Base-by-base conservation (phyloP, 2,888 invertebrate genomes). In the Drosophila macrothrix region DNA sequence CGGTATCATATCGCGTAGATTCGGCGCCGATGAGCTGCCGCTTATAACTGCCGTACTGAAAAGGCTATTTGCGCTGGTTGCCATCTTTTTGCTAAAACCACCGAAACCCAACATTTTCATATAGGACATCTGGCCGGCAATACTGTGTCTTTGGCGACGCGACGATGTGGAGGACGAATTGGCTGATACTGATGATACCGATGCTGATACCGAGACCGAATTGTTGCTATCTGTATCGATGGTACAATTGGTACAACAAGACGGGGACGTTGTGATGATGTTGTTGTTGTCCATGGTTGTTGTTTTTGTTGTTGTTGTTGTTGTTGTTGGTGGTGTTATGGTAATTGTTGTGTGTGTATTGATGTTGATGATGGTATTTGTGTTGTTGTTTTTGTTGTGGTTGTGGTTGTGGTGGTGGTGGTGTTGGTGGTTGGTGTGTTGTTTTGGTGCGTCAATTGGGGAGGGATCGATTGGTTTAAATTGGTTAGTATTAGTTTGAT, bases 1-100 rank as follows among this genome's bases (percentile, higher is more conserved):
- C 68, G 97, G 96, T 84, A 97, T 96, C 96, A 97, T 97, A 92
- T 97, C 97, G 83, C 97, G 95, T 78, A 98, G 95, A 94, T 98
- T 98, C 55, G 98, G 98, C 62, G 98, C 98, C 87, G 97, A 97
- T 90, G 97, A 97, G 91, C 97, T 97, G 83, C 98, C 99, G 91
- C 97, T 98, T 93, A 99, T 98, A 91, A 99, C 98, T 74, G 98
- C 98, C 73, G 98, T 99, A 93, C 97, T 98, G 95, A 99, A 98
- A 85, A 99, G 95, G 76, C 97, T 97, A 93, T 96, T 97, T 83
- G 96, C 95, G 88, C 96, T 96, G 93, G 93, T 94, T 84, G 95
- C 94, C 90, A 94, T 94, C 93, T 95, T 95, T 94, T 95, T 95
- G 91, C 95, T 95, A 92, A 95, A 95, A 92, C 95, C 96, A 92